Evolutionary conservation across 2,113 vertebrate species (phyloP).

Genomic region (Salvelinus fontinalis): DNA sequence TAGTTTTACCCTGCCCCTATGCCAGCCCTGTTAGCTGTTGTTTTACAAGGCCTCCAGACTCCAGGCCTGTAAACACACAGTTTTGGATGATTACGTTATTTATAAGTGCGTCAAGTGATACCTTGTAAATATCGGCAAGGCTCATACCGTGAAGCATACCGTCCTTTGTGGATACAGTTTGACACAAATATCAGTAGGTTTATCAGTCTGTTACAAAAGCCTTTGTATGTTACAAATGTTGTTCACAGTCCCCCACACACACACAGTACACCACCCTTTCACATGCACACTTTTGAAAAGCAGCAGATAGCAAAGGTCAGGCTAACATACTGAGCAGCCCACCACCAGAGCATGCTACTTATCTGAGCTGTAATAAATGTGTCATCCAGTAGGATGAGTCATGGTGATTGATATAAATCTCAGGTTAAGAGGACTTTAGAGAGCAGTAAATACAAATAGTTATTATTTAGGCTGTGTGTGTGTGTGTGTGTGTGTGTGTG

Average conservation of each 20-base stretch:
- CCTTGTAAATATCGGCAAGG: slow-evolving; percentile 32
- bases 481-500: not conserved
- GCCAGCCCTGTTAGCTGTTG: not conserved
- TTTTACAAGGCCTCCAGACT: slow-evolving; percentile 24
- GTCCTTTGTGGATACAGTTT: not conserved
- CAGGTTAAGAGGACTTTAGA: not conserved
- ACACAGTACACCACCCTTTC: too few relatives aligned
- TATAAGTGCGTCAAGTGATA: slow-evolving; percentile 37
- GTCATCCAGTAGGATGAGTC: not conserved
- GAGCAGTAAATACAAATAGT: not conserved
- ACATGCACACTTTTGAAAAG: not conserved
- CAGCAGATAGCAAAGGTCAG: not conserved
- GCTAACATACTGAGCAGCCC: not conserved
- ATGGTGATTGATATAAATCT: not conserved
- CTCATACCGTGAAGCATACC: slow-evolving; percentile 2
- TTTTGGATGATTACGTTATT: slow-evolving; percentile 46
- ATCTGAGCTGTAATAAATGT: not conserved
- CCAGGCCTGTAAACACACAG: slow-evolving; percentile 41
- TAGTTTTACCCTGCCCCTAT: slow-evolving; percentile 18
- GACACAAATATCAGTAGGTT: not conserved
- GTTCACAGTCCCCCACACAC: not conserved
- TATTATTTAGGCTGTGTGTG: not conserved
- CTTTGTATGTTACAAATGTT: too few relatives aligned
- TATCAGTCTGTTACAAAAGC: not conserved
- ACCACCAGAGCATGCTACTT: not conserved